Evolutionary conservation across 2,797 vertebrate genomes (phyloP).

Genomic region (Tarsius wallacei): DNA sequence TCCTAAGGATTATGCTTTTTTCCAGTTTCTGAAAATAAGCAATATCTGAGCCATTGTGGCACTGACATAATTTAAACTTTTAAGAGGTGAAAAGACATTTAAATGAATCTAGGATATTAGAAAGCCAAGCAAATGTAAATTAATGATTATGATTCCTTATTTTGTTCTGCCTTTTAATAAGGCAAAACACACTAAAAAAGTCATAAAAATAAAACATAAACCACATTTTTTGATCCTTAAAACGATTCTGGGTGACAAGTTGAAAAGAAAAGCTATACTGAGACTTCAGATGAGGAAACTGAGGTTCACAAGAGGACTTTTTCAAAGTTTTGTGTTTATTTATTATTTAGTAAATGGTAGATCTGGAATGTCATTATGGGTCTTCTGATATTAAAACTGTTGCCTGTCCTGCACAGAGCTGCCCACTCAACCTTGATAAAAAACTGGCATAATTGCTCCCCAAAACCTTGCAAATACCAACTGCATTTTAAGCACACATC

Average conservation of each 20-base stretch:
- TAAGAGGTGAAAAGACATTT: background rate
- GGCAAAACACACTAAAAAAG: background rate
- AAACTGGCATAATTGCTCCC: background rate
- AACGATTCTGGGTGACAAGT: background rate
- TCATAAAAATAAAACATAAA: background rate
- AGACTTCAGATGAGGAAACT: background rate
- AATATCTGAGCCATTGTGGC: background rate
- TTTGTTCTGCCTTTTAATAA: slow-evolving; percentile 28
- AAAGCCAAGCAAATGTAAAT: slow-evolving; percentile 5
- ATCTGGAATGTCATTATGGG: background rate
- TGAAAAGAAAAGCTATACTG: background rate
- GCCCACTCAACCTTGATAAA: background rate
- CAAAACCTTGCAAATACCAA: slow-evolving; percentile 13
- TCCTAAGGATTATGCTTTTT: background rate
- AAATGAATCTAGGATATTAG: background rate
- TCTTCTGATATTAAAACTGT: background rate
- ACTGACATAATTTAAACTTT: background rate
- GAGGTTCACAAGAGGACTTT: background rate
- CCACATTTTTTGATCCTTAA: background rate
- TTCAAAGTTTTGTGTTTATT: background rate
- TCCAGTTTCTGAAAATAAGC: background rate
- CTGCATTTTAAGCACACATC: background rate
- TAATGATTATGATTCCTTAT: background rate
- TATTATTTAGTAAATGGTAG: background rate
- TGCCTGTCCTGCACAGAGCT: background rate